phyloP scores from a whole-genome alignment of 2,888 invertebrate genomes.

The Aphodius granarius region DNA sequence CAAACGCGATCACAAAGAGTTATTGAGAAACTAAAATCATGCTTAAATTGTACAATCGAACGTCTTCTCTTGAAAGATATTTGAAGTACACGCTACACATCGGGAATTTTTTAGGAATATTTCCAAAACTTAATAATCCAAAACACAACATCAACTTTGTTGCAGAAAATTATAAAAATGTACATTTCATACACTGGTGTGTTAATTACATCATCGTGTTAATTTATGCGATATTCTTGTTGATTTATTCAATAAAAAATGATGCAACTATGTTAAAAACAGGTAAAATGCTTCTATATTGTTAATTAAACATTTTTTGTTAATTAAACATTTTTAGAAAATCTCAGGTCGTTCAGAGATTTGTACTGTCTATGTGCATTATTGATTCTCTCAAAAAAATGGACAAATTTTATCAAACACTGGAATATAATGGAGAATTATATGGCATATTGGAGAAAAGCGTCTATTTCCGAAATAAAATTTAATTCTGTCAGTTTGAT shows the following conservation, averaged over 20 bases:
- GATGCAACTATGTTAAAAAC: not conserved
- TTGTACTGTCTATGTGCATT: not conserved
- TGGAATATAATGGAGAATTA: conserved; percentile 29
- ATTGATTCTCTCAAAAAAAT: conserved; percentile 17
- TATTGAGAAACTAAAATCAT: not conserved
- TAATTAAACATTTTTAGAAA: not conserved
- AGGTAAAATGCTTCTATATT: not conserved
- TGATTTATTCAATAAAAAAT: not conserved
- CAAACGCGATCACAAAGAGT: not conserved
- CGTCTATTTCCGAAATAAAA: conserved; percentile 15
- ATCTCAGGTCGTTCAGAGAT: not conserved
- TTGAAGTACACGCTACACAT: not conserved
- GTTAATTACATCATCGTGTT: not conserved
- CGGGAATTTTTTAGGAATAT: not conserved
- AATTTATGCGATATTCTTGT: not conserved
- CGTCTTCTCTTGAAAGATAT: not conserved
- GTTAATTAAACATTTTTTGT: not conserved
- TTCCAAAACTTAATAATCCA: not conserved
- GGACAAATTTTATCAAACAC: conserved; percentile 26
- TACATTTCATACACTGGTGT: not conserved
- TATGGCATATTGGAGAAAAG: conserved; percentile 17
- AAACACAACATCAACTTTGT: not conserved
- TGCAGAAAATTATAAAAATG: not conserved
- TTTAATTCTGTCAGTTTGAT: conserved; percentile 17
- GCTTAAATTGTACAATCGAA: conserved; percentile 4